Evolutionary conservation across 2,113 vertebrate species (phyloP).

Genomic region (Menura novaehollandiae): DNA sequence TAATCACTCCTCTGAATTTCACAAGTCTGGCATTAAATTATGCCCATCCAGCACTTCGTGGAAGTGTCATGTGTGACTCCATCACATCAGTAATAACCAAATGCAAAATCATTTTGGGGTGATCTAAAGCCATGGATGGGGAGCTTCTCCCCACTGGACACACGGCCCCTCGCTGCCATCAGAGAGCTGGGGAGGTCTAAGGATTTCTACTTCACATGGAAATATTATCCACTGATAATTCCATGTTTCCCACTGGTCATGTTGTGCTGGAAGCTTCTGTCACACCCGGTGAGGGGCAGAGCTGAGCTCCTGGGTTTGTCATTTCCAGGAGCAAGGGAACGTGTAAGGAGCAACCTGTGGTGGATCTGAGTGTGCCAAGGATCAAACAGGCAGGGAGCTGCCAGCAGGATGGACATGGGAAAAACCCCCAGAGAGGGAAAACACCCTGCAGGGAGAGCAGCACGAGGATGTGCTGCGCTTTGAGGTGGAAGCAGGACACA

Average conservation of each 20-base stretch:
- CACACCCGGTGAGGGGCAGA: not conserved
- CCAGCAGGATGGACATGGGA: not conserved
- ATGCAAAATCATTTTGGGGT: not conserved
- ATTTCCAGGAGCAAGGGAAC: not conserved
- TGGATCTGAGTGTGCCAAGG: not conserved
- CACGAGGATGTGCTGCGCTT: not conserved
- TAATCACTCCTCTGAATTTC: not conserved
- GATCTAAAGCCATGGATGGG: not conserved
- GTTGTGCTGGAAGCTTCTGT: not conserved
- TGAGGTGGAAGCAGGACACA: not conserved
- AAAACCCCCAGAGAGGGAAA: not conserved
- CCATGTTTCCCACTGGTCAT: not conserved
- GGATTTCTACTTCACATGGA: not conserved
- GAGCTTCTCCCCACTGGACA: not conserved
- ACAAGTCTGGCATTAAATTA: not conserved
- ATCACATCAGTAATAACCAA: not conserved
- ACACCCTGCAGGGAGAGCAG: not conserved
- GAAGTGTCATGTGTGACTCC: not conserved
- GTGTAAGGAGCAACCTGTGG: not conserved
- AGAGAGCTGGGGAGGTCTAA: not conserved
- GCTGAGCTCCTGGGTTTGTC: not conserved
- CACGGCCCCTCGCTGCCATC: rapidly evolving
- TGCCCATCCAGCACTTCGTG: not conserved
- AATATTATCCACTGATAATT: not conserved
- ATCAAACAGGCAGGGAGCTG: not conserved